Base-by-base conservation (phyloP, 2,113 vertebrate genomes). In the Sturnira hondurensis region DNA sequence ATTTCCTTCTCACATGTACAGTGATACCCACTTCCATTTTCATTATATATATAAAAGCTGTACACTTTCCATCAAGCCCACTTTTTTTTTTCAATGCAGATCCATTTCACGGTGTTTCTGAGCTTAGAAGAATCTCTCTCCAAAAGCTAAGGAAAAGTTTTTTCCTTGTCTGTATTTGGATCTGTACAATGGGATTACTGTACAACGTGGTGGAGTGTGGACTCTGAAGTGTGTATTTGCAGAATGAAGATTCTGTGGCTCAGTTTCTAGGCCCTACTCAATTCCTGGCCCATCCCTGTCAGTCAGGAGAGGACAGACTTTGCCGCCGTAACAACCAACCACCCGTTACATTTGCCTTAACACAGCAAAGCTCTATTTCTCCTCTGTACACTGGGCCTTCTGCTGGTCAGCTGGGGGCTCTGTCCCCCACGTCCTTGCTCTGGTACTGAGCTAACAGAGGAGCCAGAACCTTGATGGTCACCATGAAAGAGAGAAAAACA, bases 1-100 rank as follows among this genome's bases (percentile, higher is more conserved):
- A 97, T 97, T 96, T 97, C 86, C 95, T 95, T 91, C 96, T 95
- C 91, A 70, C 63, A 31, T 94, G 81, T 76, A 41, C 50, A 65
- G 56, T 54, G 67, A 91, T 82, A 93, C 63, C 33, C 58, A 16
- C 90, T 96, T 96, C 87, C 90, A 86, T 93, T 93, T 96, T 91
- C 76, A 93, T 68, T 77, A 50, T 1, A 67, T 1, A 67, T 45
- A 93, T 68, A 81, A 93, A 93, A 86, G 82, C 78, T 68, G 38
- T 81, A 47, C 7, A 36, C 76, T 76, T 77, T 68, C 80, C 33
- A 89, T 89, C 71, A 61, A 88, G 54, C 9, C 63, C 19, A 3
- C 7, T 22, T 41, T 22, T 41, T 22, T 41, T 63, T 67, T 47
- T 1, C 38, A 65, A 7, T 63, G 50, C 85, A 50, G 93, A 71